Evolutionary conservation across 2,888 invertebrate species (phyloP).

Genomic region (Xiphydria camelus): DNA sequence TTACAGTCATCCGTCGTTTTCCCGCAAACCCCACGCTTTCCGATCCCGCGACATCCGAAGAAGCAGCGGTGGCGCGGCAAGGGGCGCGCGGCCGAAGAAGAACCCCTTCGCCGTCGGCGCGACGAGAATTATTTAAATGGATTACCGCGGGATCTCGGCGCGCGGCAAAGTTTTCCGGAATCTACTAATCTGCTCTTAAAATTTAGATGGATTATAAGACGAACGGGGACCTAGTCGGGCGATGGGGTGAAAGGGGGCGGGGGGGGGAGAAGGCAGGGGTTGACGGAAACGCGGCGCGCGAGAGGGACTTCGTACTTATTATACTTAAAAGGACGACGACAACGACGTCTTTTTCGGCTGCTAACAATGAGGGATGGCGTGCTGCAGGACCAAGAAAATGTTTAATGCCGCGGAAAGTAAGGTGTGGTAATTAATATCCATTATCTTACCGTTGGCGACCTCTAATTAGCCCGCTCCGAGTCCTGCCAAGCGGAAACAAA

Average conservation of each 20-base stretch:
- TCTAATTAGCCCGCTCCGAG: slow-evolving; percentile 45
- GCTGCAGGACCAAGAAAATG: slow-evolving; percentile 52
- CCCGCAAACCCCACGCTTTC: slow-evolving; percentile 21
- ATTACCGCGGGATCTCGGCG: slow-evolving; percentile 42
- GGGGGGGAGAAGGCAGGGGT: slow-evolving; percentile 5
- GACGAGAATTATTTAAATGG: slow-evolving; percentile 54
- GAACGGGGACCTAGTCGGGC: slow-evolving; percentile 24
- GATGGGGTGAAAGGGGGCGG: not conserved
- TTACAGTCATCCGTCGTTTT: slow-evolving; percentile 4
- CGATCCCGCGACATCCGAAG: too few species aligned
- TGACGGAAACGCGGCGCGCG: too few species aligned
- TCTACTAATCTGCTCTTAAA: slow-evolving; percentile 51
- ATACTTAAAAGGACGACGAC: slow-evolving; percentile 40
- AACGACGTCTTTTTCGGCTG: slow-evolving; percentile 49
- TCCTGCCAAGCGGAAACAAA: slow-evolving; percentile 43
- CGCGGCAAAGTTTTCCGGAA: slow-evolving; percentile 46
- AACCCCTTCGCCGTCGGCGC: slow-evolving; percentile 35
- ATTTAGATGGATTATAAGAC: slow-evolving; percentile 55
- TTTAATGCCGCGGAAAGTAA: slow-evolving; percentile 56
- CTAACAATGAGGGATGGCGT: slow-evolving; percentile 58
- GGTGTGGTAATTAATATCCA: slow-evolving; percentile 56
- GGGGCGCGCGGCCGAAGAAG: slow-evolving; percentile 29
- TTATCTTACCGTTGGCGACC: slow-evolving; percentile 49
- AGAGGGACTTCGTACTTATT: slow-evolving; percentile 37
- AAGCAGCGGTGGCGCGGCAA: too few species aligned